These are phyloP conservation scores for Linnaemya vulpina DNA, from an alignment of 2,888 invertebrate species.

Conservation along the genomic window DNA sequence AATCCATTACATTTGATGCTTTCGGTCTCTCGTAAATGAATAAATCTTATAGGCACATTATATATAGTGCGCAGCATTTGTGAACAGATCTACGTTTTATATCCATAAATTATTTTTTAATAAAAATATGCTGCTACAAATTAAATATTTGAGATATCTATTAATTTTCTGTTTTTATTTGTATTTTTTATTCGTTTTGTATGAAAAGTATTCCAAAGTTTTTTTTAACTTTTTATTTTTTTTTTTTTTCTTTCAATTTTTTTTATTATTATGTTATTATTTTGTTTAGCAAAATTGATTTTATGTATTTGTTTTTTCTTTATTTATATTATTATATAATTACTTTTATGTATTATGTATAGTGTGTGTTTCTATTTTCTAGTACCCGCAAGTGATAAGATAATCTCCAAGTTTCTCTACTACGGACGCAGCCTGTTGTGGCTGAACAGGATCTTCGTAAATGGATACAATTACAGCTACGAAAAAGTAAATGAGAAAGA, in stretches of 20 bases:
- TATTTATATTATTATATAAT: constrained; percentile 76
- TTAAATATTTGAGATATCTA: constrained; percentile 57
- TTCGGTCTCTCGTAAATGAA: too few relatives aligned
- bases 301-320: constrained; percentile 70
- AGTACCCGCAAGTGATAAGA: constrained; percentile 98
- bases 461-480: constrained; percentile 96
- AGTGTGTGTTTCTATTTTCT: constrained; percentile 84
- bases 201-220: constrained; percentile 71
- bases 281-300: constrained; percentile 67
- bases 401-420: constrained; percentile 99
- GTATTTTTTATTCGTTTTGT: constrained; percentile 69
- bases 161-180: constrained; percentile 66
- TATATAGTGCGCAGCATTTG: neutral
- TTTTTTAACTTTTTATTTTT: neutral
- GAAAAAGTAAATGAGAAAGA: constrained; percentile 80
- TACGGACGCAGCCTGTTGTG: constrained; percentile 97
- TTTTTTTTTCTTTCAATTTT: constrained; percentile 36
- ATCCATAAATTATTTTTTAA: neutral
- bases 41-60: too few relatives aligned
- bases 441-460: constrained; percentile 98
- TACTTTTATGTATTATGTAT: constrained; percentile 76
- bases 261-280: constrained; percentile 52
- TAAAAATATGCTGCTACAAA: constrained; percentile 43
- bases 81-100: neutral
- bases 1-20: too few relatives aligned